Conservation (phyloP, 1,140 invertebrate genomes). For the Carposina sasakii region DNA sequence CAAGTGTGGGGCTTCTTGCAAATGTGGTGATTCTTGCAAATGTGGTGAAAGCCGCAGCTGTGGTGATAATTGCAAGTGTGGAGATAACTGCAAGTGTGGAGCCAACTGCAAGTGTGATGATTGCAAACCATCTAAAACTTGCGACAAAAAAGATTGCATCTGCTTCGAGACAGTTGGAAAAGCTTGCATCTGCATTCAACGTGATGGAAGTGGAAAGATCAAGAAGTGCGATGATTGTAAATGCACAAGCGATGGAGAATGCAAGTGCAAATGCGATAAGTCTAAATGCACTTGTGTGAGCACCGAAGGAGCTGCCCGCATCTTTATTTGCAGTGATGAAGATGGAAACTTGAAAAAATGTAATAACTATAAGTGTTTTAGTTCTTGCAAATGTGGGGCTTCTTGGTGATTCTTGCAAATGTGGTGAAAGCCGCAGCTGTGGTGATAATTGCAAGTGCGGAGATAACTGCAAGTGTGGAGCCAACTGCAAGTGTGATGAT, state of each 20-base stretch:
- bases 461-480: too few relatives aligned
- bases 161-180: constrained; percentile 31
- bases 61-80: neutral
- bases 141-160: constrained; percentile 25
- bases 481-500: too few relatives aligned
- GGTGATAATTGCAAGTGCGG: neutral
- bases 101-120: too few relatives aligned
- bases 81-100: neutral
- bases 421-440: neutral
- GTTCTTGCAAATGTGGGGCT: neutral
- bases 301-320: constrained; percentile 20
- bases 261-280: constrained; percentile 18
- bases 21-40: constrained; percentile 12
- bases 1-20: constrained; percentile 11
- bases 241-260: constrained; percentile 1
- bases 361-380: constrained; percentile 21
- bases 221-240: constrained; percentile 3
- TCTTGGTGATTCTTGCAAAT: neutral
- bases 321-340: constrained; percentile 28
- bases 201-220: constrained; percentile 19
- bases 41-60: neutral
- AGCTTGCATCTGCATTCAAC: constrained; percentile 27
- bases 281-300: constrained; percentile 25
- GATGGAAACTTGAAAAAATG: constrained; percentile 22
- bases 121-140: constrained; percentile 16